Evolutionary conservation across 1,140 invertebrate genomes (phyloP), one percentile per base, ranked within the genome.

Genomic region (Pinna nobilis): DNA sequence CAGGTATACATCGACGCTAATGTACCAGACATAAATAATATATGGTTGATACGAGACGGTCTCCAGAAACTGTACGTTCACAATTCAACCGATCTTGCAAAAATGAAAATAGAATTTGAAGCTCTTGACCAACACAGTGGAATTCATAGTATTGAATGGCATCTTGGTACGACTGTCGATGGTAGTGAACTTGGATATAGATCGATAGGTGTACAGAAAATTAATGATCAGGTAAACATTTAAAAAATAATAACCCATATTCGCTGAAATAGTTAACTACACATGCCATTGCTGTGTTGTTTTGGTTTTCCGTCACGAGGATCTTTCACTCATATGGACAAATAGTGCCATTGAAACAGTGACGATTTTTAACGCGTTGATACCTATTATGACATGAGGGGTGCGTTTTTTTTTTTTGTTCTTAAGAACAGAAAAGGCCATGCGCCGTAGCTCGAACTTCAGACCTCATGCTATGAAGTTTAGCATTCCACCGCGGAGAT

Each of bases 71-170:
- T 82, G 39, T 80, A 60, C 60, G 76, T 82, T 30, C 78, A 82
- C 55, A 66, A 77, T 55, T 51, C 32, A n/a, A 70, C 57, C 7
- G 81, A 82, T 50, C 57, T 82, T 2, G 78, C 81, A 2, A 71
- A 49, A 32, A 82, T 82, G 79, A 32, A 20, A 5, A 35, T 82
- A 15, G 20, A 74, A 51, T 76, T 82, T 63, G 60, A 70, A 18
- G 66, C 77, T 0, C 59, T 66, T 23, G 81, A 82, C 35, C 32
- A 47, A 6, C 78, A 82, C 65, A 80, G 81, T 50, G 81, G 81
- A 23, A 25, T 82, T 39, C 25, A 39, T 18, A 59, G 63, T 25
- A 41, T 82, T n/a, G 25, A 75, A 59, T 82, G 79, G 74, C 47
- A 51, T 20, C 55, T 82, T 50, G 78, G 78, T 37, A 81, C 73